Evolutionary conservation across 2,113 vertebrate species (phyloP), one percentile per base, ranked within the genome.

Genomic region (Tamias sibiricus): DNA sequence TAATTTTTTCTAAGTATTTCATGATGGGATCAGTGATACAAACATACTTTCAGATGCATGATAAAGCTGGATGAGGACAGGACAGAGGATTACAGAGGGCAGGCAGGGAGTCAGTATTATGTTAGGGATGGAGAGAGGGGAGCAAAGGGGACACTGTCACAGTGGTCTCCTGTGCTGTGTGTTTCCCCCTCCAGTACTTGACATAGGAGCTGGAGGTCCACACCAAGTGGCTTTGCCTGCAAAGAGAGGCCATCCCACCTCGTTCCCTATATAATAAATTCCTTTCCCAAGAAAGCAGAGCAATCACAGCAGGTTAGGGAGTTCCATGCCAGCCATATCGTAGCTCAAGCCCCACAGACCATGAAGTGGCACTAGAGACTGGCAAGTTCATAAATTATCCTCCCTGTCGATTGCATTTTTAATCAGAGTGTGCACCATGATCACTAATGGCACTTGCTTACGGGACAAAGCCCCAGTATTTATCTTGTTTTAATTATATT

Each of bases 401-500:
- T 95, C 84, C 87, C 69, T 40, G 30, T 92, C 91, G 47, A 98
- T 94, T 88, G 95, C 97, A 97, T 98, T 95, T 97, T 96, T 98
- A 97, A 98, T 98, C 98, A 98, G 52, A n/a, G 83, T 90, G 74
- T 89, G 86, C 22, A 42, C 95, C 68, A 59, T 98, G 93, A 98
- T 95, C 87, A 85, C 95, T 98, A 97, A 98, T 93, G 95, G 96
- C 97, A 92, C 87, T 96, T 94, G 95, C 95, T 94, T 97, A 97
- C 6, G 42, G 93, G 97, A 98, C 79, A 92, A 90, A 93, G 91
- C 90, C 85, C 64, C 90, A 96, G 96, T 97, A 98, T 98, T 99
- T 98, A 98, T 98, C 98, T 97, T 97, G 97, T 98, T 98, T 98
- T 98, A 98, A 98, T 97, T 98, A 98, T 98, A 97, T 96, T 94